phyloP scores from a whole-genome alignment of 2,113 vertebrate species.

The Brachirus orientalis region DNA sequence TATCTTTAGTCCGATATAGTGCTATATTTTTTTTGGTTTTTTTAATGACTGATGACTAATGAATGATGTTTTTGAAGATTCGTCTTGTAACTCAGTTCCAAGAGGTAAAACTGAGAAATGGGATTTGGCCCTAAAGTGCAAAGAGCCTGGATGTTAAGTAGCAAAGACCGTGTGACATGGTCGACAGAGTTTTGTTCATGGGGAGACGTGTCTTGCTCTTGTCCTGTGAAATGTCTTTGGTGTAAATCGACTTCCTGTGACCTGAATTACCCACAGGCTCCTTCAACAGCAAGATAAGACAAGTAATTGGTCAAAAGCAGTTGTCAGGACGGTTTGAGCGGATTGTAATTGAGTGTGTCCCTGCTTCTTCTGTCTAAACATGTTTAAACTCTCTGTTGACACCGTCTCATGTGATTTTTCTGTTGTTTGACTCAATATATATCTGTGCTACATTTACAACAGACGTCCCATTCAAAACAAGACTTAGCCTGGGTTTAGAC shows the following conservation, averaged over 20 bases:
- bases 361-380: neutral
- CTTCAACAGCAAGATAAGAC: neutral
- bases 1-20: too few relatives aligned
- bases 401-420: neutral
- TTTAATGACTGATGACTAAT: too few relatives aligned
- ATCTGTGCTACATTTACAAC: too few relatives aligned
- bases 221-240: neutral
- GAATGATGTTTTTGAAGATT: too few relatives aligned
- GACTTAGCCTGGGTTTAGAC: too few relatives aligned
- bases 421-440: neutral
- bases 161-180: neutral
- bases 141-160: accelerated
- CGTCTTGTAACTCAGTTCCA: too few relatives aligned
- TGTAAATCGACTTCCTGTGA: conserved; percentile 26
- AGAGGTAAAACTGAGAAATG: too few relatives aligned
- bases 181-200: conserved; percentile 1
- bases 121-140: too few relatives aligned
- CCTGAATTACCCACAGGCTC: conserved; percentile 23
- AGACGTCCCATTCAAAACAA: too few relatives aligned
- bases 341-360: neutral
- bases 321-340: neutral
- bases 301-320: conserved; percentile 31
- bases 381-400: neutral
- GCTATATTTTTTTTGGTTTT: too few relatives aligned
- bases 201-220: neutral